Base-by-base conservation (phyloP, 2,888 invertebrate genomes). In the Lingula anatina region DNA sequence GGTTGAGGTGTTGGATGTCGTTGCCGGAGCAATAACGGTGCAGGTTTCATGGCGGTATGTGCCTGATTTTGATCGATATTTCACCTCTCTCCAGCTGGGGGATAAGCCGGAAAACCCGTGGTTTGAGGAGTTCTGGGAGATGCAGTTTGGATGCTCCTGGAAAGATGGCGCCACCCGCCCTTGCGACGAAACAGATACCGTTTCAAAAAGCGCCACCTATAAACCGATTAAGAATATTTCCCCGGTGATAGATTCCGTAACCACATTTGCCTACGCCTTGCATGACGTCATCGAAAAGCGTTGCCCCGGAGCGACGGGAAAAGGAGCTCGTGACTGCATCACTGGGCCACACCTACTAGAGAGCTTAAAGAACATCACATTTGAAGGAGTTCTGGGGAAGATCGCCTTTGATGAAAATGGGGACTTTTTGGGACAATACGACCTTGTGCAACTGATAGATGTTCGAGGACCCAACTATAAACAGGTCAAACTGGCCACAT, bases 351-450 rank as follows among this genome's bases (percentile, higher is more conserved):
- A 35, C 9, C 46, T 55, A 9, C 25, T 15, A 23, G 15, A 23
- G 5, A 12, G n/a, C 23, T 51, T 31, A 5, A 20, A 46, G 12
- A 5, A n/a, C n/a, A 44, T 12, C 31, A 48, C 50, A 18, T 65
- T 65, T 42, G 43, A 53, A 7, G 66, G 68, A 7, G 56, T 59
- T 20, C 54, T 53, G 39, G 68, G 68, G 0, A 56, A 60, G 31
- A 59, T 68, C 31, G 51, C 58, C 12, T 71, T 71, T 47, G 65
- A 71, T 49, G 46, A 57, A 37, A 58, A 64, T 23, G 70, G 70
- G 0, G 69, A 71, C 46, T 53, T 64, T 2, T 48, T 61, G 24
- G 64, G 68, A 3, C 56, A 56, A 27, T 68, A 68, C 31, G 62
- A 63, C 36, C 50, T 71, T 12, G 50, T 57, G 12, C 68, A 71